A percentile compares a stretch with the other conserved stretches of the same genome.
Conservation (phyloP, 2,888 invertebrate species). For the Autographa pulchrina region DNA sequence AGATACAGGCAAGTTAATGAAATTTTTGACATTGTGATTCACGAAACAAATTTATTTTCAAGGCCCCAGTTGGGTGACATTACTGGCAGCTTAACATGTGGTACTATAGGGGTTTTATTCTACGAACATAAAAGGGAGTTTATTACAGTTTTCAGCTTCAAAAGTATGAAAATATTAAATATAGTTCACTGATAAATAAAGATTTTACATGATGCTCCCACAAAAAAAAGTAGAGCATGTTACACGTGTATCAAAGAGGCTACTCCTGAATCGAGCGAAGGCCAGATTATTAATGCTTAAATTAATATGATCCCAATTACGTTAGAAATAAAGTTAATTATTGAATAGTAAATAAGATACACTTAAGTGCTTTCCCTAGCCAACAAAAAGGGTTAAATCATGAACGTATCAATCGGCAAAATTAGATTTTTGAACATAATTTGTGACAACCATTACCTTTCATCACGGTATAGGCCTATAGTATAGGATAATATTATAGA, state of each 20-base stretch:
- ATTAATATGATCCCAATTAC: too few relatives aligned
- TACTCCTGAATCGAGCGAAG: too few relatives aligned
- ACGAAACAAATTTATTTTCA: not conserved
- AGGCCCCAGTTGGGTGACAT: not conserved
- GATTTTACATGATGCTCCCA: too few relatives aligned
- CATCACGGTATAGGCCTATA: not conserved
- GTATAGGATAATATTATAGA: not conserved
- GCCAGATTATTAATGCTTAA: too few relatives aligned
- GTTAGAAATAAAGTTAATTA: too few relatives aligned
- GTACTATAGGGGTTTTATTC: not conserved
- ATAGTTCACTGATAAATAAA: too few relatives aligned
- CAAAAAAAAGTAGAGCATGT: not conserved
- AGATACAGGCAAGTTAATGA: conserved; percentile 1
- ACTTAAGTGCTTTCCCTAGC: too few relatives aligned
- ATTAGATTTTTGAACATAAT: not conserved
- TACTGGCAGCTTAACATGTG: not conserved
- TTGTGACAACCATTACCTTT: not conserved
- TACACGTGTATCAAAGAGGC: not conserved
- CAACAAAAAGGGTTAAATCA: too few relatives aligned
- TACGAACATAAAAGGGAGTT: not conserved
- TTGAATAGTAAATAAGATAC: too few relatives aligned
- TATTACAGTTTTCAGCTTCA: not conserved
- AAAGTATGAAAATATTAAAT: not conserved
- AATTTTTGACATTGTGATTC: not conserved
- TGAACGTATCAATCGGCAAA: not conserved